phyloP scores from a whole-genome alignment of 2,113 vertebrate genomes.

The Spizaetus ornatus region DNA sequence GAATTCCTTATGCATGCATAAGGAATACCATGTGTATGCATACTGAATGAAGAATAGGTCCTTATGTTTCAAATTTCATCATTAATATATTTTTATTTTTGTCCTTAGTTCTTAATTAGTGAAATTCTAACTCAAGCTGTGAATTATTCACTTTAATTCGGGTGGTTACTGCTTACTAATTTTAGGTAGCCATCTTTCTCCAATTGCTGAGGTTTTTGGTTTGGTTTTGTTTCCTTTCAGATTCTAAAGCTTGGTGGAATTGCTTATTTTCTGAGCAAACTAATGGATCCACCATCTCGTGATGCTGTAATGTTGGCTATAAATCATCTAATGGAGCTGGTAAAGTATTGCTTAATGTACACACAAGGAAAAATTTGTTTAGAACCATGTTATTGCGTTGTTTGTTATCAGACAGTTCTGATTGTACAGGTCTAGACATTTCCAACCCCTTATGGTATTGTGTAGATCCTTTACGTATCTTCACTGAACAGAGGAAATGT shows the following conservation, averaged over 20 bases:
- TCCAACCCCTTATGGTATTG: fast-evolving
- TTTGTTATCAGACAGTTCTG: not conserved
- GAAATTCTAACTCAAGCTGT: not conserved
- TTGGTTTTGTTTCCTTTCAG: conserved; percentile 55
- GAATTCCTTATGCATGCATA: not conserved
- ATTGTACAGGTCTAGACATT: not conserved
- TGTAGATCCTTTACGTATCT: fast-evolving
- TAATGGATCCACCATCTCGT: conserved; percentile 88
- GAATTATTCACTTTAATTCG: not conserved
- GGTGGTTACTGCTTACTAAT: not conserved
- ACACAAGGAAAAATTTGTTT: not conserved
- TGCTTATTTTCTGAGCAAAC: conserved; percentile 84
- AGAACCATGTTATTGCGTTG: fast-evolving
- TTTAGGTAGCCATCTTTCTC: not conserved
- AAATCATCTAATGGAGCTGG: conserved; percentile 91
- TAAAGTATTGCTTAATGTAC: conserved; percentile 41
- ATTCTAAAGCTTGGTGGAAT: conserved; percentile 92
- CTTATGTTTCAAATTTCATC: not conserved
- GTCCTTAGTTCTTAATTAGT: not conserved
- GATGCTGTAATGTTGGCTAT: conserved; percentile 86
- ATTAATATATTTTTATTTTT: not conserved
- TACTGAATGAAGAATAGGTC: not conserved
- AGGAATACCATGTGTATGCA: not conserved
- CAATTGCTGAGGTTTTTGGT: not conserved
- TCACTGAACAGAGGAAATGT: not conserved